Conservation (phyloP, 2,113 vertebrate species). For the Austrofundulus limnaeus region DNA sequence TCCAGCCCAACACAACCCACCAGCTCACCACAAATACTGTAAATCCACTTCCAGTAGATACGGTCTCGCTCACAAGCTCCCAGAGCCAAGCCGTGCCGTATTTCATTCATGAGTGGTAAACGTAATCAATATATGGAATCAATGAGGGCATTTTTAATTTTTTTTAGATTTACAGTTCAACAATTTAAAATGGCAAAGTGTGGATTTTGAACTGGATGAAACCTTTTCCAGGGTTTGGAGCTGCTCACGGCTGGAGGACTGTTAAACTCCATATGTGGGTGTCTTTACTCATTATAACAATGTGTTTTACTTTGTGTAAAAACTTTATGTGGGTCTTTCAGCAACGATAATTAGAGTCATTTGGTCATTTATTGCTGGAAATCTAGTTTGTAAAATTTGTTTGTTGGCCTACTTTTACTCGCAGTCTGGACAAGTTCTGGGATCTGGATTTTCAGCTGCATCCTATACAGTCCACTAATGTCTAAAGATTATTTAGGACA, state of each 20-base stretch:
- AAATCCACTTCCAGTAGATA: slow-evolving; percentile 12
- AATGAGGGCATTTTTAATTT: slow-evolving; percentile 53
- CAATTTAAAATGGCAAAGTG: slow-evolving; percentile 57
- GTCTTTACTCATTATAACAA: neutral
- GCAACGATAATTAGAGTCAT: neutral
- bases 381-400: neutral
- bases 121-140: slow-evolving; percentile 52
- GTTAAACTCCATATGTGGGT: neutral
- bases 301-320: neutral
- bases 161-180: slow-evolving; percentile 51
- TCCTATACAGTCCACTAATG: too few relatives aligned
- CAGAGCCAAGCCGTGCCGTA: slow-evolving; percentile 16
- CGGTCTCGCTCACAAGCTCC: slow-evolving; percentile 7
- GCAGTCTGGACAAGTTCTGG: neutral
- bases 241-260: neutral
- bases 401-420: neutral
- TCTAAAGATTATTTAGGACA: too few relatives aligned
- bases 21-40: slow-evolving; percentile 29
- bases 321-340: neutral
- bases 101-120: slow-evolving; percentile 34
- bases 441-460: slow-evolving; percentile 17
- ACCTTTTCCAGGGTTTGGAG: slow-evolving; percentile 22
- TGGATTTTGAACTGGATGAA: slow-evolving; percentile 48
- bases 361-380: neutral
- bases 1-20: slow-evolving; percentile 32